Evolutionary conservation across 2,888 invertebrate species (phyloP).

Genomic region (Drosophila mettleri): DNA sequence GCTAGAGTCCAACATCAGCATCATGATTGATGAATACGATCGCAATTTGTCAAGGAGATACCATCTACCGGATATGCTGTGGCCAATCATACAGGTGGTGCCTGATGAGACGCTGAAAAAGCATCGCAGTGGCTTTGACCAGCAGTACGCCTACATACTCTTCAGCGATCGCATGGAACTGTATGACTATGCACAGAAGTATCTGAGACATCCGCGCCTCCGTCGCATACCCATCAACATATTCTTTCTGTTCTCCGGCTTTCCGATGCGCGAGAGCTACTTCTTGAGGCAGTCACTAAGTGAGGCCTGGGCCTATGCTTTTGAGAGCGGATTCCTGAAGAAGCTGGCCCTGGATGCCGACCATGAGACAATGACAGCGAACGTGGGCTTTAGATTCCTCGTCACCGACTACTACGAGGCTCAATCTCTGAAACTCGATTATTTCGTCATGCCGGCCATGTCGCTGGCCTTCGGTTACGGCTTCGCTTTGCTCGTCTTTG

Average conservation of each 20-base stretch:
- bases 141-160: constrained; percentile 67
- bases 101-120: constrained; percentile 31
- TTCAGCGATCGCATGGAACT: constrained; percentile 66
- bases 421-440: constrained; percentile 62
- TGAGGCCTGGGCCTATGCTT: constrained; percentile 59
- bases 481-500: constrained; percentile 61
- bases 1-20: constrained; percentile 48
- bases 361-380: constrained; percentile 58
- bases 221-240: constrained; percentile 64
- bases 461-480: constrained; percentile 62
- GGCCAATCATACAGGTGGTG: constrained; percentile 49
- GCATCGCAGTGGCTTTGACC: constrained; percentile 56
- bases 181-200: constrained; percentile 64
- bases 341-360: constrained; percentile 61
- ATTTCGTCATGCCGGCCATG: constrained; percentile 77
- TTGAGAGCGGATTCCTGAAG: constrained; percentile 59
- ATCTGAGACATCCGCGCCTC: constrained; percentile 55
- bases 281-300: constrained; percentile 56
- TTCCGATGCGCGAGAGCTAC: constrained; percentile 65
- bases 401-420: constrained; percentile 60
- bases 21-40: constrained; percentile 65
- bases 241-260: constrained; percentile 62
- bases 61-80: constrained; percentile 54
- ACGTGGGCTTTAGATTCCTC: constrained; percentile 65
- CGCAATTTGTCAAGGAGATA: constrained; percentile 27